Evolutionary conservation across 2,888 invertebrate genomes (phyloP), one percentile per base, ranked within the genome.

Genomic region (Rhimphoctona megacephalus): DNA sequence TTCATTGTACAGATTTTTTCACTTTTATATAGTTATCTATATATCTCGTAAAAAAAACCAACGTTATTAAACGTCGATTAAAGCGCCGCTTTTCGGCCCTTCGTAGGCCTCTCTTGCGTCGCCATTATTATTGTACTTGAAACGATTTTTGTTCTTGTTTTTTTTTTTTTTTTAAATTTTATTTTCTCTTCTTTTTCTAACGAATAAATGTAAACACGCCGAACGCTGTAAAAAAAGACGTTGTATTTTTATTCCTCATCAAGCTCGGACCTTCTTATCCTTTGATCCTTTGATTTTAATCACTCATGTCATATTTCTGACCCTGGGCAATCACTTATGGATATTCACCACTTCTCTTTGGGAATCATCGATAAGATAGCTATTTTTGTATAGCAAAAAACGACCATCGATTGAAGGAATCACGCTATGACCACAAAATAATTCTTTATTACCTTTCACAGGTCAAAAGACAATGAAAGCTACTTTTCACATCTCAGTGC

Each of bases 1-100:
- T 94, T 94, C 94, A 94, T 93, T 94, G 94, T 94, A 94, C 94
- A 94, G 94, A 94, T 94, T 94, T 94, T 94, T 94, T 94, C 93
- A 94, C 94, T 94, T 94, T 94, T 94, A 93, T 94, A 94, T 94
- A 93, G 93, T 94, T 90, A 89, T 88, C 77, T 86, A 81, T 86
- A 81, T 83, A 87, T 88, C 67, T 52, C 54, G 83, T 74, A 19
- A 77, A 70, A 57, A 72, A 36, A 61, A 52, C 19, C 43, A 39
- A 57, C 72, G 57, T 90, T 89, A 92, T 92, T 90, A 91, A 91
- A 90, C 89, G 91, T 92, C 91, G 92, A 92, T 89, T 87, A 89
- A 92, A 90, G 91, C 91, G 89, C 89, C 91, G n/a, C 57, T 30
- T 66, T 73, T 67, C 52, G 52, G 49, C 33, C 80, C 73, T 54